phyloP scores from a whole-genome alignment of 2,888 invertebrate species.

The Drosophila cognata region DNA sequence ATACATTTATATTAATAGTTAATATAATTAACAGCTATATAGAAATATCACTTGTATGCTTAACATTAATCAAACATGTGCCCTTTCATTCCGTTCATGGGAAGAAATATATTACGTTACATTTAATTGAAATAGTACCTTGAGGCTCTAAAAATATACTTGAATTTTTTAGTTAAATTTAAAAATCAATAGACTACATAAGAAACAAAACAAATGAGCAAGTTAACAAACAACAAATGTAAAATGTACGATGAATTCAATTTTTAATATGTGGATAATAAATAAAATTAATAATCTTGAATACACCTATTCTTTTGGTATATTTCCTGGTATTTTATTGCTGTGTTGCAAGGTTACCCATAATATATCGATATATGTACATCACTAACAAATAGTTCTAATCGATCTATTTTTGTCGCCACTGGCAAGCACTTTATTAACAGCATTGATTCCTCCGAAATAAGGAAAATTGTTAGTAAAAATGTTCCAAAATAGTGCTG shows the following conservation, averaged over 20 bases:
- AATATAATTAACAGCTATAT: slow-evolving; percentile 4
- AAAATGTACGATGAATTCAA: slow-evolving; percentile 9
- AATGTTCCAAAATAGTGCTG: slow-evolving; percentile 82
- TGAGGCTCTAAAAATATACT: slow-evolving; percentile 52
- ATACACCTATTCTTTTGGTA: not conserved
- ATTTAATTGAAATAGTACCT: slow-evolving; percentile 48
- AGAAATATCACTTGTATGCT: slow-evolving; percentile 12
- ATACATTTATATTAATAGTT: slow-evolving; percentile 13
- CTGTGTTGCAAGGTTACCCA: not conserved
- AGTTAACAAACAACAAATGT: slow-evolving; percentile 14
- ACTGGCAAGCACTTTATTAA: slow-evolving; percentile 23
- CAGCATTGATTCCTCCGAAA: slow-evolving; percentile 39
- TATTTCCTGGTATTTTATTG: slow-evolving; percentile 7
- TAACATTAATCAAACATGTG: slow-evolving; percentile 19
- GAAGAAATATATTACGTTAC: slow-evolving; percentile 9
- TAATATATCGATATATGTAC: slow-evolving; percentile 16
- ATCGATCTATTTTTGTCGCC: slow-evolving; percentile 28
- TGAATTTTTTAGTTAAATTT: slow-evolving; percentile 53
- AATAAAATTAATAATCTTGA: slow-evolving; percentile 4
- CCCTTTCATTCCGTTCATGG: slow-evolving; percentile 10
- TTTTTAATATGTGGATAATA: slow-evolving; percentile 2
- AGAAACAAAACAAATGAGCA: slow-evolving; percentile 2
- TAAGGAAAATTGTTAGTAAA: slow-evolving; percentile 25
- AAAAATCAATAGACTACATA: slow-evolving; percentile 41
- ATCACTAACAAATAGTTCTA: not conserved